phyloP scores from a whole-genome alignment of 2,797 vertebrate genomes.

The Cyclopterus lumpus region DNA sequence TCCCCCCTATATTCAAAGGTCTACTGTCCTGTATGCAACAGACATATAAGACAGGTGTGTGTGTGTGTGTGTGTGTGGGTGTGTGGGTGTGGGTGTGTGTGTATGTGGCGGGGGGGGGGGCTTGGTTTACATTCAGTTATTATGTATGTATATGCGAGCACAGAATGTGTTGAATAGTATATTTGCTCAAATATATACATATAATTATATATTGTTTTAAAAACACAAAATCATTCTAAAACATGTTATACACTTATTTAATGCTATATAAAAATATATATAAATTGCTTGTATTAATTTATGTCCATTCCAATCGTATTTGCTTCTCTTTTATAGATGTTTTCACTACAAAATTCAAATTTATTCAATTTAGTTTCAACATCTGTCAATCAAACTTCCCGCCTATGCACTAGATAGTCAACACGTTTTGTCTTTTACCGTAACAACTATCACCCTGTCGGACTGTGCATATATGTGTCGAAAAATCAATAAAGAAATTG shows the following conservation, averaged over 20 bases:
- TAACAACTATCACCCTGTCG: background rate
- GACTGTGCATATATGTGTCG: background rate
- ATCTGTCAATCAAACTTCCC: background rate
- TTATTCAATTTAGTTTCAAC: background rate
- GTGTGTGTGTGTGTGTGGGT: background rate
- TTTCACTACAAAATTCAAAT: background rate
- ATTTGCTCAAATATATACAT: background rate
- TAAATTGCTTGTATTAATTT: background rate
- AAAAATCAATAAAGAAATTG: background rate
- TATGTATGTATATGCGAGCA: background rate
- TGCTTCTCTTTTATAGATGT: background rate
- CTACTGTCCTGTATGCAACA: constrained; percentile 7
- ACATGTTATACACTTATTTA: background rate
- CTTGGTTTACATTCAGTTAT: constrained; percentile 8
- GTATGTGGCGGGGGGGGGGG: no score
- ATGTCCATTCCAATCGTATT: background rate
- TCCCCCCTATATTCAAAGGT: constrained; percentile 21
- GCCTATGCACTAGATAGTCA: background rate
- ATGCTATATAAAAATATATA: background rate
- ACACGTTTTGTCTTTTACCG: background rate
- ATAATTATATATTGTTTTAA: background rate
- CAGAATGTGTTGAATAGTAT: background rate
- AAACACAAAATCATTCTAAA: background rate
- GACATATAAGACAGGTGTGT: background rate
- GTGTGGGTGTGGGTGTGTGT: background rate